Conservation (phyloP, 2,888 invertebrate species). For the Drosophila paranaensis region DNA sequence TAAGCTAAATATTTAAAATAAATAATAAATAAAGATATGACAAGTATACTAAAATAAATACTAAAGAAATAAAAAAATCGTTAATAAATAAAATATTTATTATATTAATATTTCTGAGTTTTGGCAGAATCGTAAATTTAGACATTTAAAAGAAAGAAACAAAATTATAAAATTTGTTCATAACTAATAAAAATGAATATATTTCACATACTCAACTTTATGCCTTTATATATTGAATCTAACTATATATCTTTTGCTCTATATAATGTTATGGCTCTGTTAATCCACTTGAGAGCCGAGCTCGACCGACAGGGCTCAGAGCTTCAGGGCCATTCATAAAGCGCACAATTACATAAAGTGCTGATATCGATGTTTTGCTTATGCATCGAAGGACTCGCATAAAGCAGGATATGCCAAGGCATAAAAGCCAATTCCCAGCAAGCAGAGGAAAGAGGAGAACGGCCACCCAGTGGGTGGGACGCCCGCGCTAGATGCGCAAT, state of each 20-base stretch:
- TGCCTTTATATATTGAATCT: not conserved
- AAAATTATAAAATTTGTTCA: too few species aligned
- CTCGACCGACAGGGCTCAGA: not conserved
- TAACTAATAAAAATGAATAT: too few species aligned
- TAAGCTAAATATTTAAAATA: too few species aligned
- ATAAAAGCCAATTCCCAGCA: constrained; percentile 51
- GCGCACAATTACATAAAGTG: constrained; percentile 36
- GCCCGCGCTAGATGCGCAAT: constrained; percentile 48
- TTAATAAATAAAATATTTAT: too few species aligned
- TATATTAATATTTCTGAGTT: too few species aligned
- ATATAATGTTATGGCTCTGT: not conserved
- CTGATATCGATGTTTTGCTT: constrained; percentile 43
- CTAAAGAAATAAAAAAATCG: too few species aligned
- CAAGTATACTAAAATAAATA: not conserved
- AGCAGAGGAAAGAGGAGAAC: not conserved
- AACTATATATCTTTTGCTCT: not conserved
- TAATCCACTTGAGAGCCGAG: not conserved
- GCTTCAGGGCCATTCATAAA: constrained; percentile 29
- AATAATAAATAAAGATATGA: too few species aligned
- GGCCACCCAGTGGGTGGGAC: not conserved
- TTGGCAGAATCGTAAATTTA: too few species aligned
- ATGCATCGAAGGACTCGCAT: constrained; percentile 42
- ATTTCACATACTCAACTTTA: not conserved
- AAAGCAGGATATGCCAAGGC: constrained; percentile 55
- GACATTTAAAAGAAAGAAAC: too few species aligned